phyloP scores from a whole-genome alignment of 1,140 invertebrate genomes.

The Aethina tumida region DNA sequence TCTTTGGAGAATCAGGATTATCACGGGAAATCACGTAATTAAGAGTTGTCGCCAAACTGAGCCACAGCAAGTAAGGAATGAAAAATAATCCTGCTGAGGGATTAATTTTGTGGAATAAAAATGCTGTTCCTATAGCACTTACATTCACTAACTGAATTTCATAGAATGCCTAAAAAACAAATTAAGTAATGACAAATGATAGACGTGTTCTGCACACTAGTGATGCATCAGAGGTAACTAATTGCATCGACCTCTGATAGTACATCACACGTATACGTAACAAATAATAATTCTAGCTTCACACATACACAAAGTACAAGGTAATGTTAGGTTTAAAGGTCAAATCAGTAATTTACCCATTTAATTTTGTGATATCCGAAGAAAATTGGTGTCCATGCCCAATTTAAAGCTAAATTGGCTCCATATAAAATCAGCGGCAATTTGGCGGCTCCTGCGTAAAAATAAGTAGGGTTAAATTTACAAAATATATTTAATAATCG shows the following conservation, averaged over 20 bases:
- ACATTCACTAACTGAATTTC: slow-evolving; percentile 55
- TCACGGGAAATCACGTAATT: slow-evolving; percentile 60
- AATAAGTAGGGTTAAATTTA: slow-evolving; percentile 2
- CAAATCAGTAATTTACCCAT: slow-evolving; percentile 43
- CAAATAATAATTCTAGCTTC: too few species aligned
- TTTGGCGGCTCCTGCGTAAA: slow-evolving; percentile 39
- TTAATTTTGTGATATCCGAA: slow-evolving; percentile 65
- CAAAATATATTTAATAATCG: slow-evolving; percentile 1
- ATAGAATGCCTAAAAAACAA: slow-evolving; percentile 54
- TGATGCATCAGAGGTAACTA: not conserved
- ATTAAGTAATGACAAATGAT: not conserved
- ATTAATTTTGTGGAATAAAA: slow-evolving; percentile 59
- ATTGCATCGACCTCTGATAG: not conserved
- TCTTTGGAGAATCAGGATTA: slow-evolving; percentile 36
- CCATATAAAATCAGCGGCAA: slow-evolving; percentile 65
- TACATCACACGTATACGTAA: not conserved
- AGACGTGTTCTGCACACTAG: not conserved
- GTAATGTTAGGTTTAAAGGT: not conserved
- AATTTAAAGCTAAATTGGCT: slow-evolving; percentile 69
- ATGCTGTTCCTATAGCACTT: slow-evolving; percentile 50
- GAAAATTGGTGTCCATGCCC: slow-evolving; percentile 81
- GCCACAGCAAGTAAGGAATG: slow-evolving; percentile 71
- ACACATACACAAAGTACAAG: not conserved
- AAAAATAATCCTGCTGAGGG: slow-evolving; percentile 58
- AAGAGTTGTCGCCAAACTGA: slow-evolving; percentile 56